These are phyloP conservation scores for Polydrusus pterygomalis DNA, from an alignment of 2,888 invertebrate genomes.

Conservation along the genomic window DNA sequence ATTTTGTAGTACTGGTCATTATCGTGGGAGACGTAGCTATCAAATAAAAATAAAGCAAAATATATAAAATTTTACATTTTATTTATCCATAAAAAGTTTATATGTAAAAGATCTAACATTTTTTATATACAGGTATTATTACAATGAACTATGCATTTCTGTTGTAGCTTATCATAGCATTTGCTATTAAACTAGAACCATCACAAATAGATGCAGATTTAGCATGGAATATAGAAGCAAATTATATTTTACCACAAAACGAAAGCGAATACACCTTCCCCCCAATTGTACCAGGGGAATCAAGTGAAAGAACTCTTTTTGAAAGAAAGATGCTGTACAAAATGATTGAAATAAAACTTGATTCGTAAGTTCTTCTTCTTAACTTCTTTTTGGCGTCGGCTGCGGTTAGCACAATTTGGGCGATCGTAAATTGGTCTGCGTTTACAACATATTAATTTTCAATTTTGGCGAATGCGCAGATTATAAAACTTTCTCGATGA, in stretches of 20 bases:
- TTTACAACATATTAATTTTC: too few relatives aligned
- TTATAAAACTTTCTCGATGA: too few relatives aligned
- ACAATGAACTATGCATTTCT: too few relatives aligned
- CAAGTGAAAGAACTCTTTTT: slow-evolving; percentile 44
- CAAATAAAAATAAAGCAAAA: background rate
- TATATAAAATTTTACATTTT: background rate
- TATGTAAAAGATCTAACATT: too few relatives aligned
- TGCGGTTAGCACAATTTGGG: too few relatives aligned
- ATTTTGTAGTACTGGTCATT: too few relatives aligned
- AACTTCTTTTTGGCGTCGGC: too few relatives aligned
- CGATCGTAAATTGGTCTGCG: too few relatives aligned
- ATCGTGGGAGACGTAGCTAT: too few relatives aligned
- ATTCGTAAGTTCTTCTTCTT: slow-evolving; percentile 53
- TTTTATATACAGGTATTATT: too few relatives aligned
- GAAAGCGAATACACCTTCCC: slow-evolving; percentile 53
- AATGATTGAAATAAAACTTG: slow-evolving; percentile 51
- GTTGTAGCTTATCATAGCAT: slow-evolving; percentile 47
- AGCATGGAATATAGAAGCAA: slow-evolving; percentile 53
- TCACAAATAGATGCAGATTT: slow-evolving; percentile 51
- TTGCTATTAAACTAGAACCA: slow-evolving; percentile 49
- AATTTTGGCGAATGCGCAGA: too few relatives aligned
- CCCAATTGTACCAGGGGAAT: slow-evolving; percentile 43
- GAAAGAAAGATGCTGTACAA: slow-evolving; percentile 45
- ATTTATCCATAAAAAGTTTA: too few relatives aligned
- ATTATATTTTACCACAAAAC: slow-evolving; percentile 55